These are phyloP conservation scores for Agrypnia vestita DNA, from an alignment of 1,140 invertebrate genomes.

Conservation along the genomic window DNA sequence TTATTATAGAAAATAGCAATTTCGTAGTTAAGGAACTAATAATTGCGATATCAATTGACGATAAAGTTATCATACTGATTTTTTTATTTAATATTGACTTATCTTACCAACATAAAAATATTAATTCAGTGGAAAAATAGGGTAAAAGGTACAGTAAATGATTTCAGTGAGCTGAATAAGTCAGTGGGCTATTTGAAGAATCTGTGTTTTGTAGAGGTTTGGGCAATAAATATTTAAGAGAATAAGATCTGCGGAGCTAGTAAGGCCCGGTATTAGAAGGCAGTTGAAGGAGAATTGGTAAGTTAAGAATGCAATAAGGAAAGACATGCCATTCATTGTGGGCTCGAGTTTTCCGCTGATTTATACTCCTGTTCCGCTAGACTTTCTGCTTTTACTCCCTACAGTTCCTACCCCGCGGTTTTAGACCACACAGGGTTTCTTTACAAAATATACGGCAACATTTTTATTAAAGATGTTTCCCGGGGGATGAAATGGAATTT, in stretches of 20 bases:
- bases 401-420: not conserved
- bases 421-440: not conserved
- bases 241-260: not conserved
- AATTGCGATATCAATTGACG: no score
- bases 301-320: slow-evolving; percentile 24
- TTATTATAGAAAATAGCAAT: no score
- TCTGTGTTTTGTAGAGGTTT: not conserved
- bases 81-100: not conserved
- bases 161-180: not conserved
- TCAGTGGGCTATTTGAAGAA: not conserved
- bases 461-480: slow-evolving; percentile 31
- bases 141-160: not conserved
- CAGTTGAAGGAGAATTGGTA: not conserved
- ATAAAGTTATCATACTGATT: no score
- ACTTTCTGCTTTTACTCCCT: slow-evolving; percentile 1
- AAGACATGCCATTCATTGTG: slow-evolving; percentile 2
- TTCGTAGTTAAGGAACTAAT: no score
- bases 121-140: not conserved
- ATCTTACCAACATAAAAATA: not conserved
- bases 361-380: slow-evolving; percentile 9
- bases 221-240: not conserved
- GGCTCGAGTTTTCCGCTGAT: slow-evolving; percentile 2
- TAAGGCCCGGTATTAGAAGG: not conserved
- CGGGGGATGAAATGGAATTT: slow-evolving; percentile 5
- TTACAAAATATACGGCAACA: slow-evolving; percentile 14